Conservation (phyloP, 2,888 invertebrate species). For the Leucophora obtusa region DNA sequence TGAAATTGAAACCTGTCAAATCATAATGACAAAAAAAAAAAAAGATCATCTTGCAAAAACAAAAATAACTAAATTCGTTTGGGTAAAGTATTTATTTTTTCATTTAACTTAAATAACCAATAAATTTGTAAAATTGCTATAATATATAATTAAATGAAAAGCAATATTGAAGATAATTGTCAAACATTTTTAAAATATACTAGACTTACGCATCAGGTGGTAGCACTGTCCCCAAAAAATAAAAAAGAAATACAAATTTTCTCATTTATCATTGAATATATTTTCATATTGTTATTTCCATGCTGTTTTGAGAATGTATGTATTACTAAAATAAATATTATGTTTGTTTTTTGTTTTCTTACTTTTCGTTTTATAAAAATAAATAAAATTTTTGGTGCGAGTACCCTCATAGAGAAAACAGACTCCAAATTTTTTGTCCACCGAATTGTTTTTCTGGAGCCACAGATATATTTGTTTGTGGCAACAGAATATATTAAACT, state of each 20-base stretch:
- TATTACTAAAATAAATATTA: too few species aligned
- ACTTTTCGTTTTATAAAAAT: too few species aligned
- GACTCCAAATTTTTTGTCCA: too few species aligned
- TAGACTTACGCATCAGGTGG: not conserved
- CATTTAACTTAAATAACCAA: constrained; percentile 5
- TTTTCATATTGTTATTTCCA: too few species aligned
- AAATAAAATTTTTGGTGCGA: too few species aligned
- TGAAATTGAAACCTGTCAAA: constrained; percentile 60
- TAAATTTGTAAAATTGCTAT: not conserved
- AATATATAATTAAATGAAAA: not conserved
- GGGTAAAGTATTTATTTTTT: constrained; percentile 32
- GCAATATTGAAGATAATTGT: constrained; percentile 16
- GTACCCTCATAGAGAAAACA: too few species aligned
- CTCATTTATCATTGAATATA: too few species aligned
- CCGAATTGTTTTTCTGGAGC: too few species aligned
- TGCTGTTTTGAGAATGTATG: too few species aligned
- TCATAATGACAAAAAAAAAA: constrained; percentile 50
- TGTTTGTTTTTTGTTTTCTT: too few species aligned
- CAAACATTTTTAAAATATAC: constrained; percentile 3
- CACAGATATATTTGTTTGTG: too few species aligned
- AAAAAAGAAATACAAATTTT: not conserved
- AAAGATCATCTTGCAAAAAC: constrained; percentile 26
- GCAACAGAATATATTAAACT: too few species aligned
- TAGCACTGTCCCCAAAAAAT: not conserved
- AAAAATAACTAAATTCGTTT: constrained; percentile 6